phyloP scores from a whole-genome alignment of 2,888 invertebrate species.

The Netelia virgata region DNA sequence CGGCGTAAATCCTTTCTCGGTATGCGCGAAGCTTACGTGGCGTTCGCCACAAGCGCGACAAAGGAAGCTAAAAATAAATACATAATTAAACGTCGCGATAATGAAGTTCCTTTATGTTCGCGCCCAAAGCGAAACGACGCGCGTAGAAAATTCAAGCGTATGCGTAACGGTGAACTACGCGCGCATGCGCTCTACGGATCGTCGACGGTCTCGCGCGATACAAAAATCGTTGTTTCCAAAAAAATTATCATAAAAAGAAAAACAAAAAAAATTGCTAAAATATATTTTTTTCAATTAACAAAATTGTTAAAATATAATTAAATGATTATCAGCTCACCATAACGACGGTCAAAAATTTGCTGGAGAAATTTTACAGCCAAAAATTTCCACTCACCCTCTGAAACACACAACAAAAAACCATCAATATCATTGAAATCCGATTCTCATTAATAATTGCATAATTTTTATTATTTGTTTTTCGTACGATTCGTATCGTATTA shows the following conservation, averaged over 20 bases:
- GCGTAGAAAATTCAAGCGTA: constrained; percentile 57
- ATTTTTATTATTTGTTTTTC: too few species aligned
- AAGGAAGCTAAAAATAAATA: constrained; percentile 83
- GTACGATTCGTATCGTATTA: background rate
- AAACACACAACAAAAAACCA: background rate
- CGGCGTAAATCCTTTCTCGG: constrained; percentile 81
- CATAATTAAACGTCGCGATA: constrained; percentile 83
- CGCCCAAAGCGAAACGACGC: constrained; percentile 50
- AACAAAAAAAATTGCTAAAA: background rate
- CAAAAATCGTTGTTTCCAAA: too few species aligned
- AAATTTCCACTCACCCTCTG: constrained; percentile 21
- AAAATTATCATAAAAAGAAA: background rate
- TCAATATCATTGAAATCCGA: background rate
- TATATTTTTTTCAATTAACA: background rate
- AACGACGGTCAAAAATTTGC: too few species aligned
- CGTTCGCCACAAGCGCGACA: constrained; percentile 70
- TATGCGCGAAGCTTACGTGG: constrained; percentile 69
- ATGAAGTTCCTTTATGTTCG: constrained; percentile 81
- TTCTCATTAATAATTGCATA: too few species aligned
- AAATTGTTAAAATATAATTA: background rate
- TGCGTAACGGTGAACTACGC: constrained; percentile 40
- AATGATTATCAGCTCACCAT: background rate
- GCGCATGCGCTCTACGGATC: background rate
- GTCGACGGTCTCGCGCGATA: too few species aligned
- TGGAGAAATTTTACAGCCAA: too few species aligned